Evolutionary conservation across 2,113 vertebrate species (phyloP), one percentile per base, ranked within the genome.

Genomic region (Lamprotornis superbus): DNA sequence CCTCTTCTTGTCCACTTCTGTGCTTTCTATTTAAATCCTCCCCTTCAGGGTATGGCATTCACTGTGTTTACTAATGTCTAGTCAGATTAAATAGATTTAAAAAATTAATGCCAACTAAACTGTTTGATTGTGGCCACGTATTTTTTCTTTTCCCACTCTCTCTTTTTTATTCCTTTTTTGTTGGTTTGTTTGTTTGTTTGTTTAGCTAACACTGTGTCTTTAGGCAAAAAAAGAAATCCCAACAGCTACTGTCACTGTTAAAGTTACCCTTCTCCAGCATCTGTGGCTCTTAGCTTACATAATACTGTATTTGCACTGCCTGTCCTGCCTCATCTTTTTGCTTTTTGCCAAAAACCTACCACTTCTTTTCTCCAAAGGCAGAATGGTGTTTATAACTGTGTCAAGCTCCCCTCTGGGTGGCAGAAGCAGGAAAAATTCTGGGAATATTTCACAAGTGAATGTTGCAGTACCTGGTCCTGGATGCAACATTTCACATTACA

Each of bases 111-210:
- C 8, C 15, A 64, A 77, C 8, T 52, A 35, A 86, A 42, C 5
- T 35, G 6, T 53, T 85, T 76, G 27, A 30, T 63, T 75, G 19
- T n/a, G 15, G 7, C 8, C 12, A 33, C 4, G 15, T 68, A 52
- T 50, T 76, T 8, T 46, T 50, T 35, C 3, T 7, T 9, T 23
- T 39, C 49, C 2, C 30, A 44, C 3, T 21, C 2, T 25, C 16
- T 21, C 15, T 19, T 2, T 15, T 3, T 33, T 3, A 11, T 16
- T 19, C 1, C 23, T 16, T 21, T 12, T 12, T 2, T 13, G 1
- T 33, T 4, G 11, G 13, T 14, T 49, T 59, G 2, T 46, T 10
- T 20, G 4, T 42, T 42, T 49, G 12, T 24, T 23, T 30, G 8
- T 27, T 12, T 17, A 8, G 1, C 24, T 39, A 46, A 37, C 70